Evolutionary conservation across 2,888 invertebrate genomes (phyloP), one percentile per base, ranked within the genome.

Genomic region (Parthenolecanium corni): DNA sequence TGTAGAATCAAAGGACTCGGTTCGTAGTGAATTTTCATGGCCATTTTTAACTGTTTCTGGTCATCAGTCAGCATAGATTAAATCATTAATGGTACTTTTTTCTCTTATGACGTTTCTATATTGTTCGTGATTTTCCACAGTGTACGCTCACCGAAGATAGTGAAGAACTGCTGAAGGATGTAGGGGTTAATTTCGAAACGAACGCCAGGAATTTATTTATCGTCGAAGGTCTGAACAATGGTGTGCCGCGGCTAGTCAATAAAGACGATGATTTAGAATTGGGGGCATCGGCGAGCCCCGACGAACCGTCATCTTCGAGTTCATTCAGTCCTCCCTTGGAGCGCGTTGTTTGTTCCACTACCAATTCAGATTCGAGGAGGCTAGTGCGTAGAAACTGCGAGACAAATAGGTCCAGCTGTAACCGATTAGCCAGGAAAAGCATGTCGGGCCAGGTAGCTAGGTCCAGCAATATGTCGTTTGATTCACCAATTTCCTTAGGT

Each of bases 241-340:
- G 52, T 63, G 53, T 20, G 42, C 65, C 25, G 58, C 65, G 46
- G 31, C 51, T 52, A 64, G 58, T 47, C 31, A 20, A 3, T 12
- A 52, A 63, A 40, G 75, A 75, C 62, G 77, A 77, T 66, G 76
- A 76, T 65, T 69, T 77, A 58, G 67, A 72, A 16, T 67, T 76
- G 46, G 76, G 76, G 2, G 76, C 76, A 4, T 76, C 76, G 1
- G 76, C 76, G 16, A 76, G 75, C 68, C 76, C 64, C 6, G 58
- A 52, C 16, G 58, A 52, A 18, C 40, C 58, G n/a, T 58, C 58
- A 2, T 52, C 64, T 20, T 61, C 61, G 1, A 61, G 31, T 25
- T 61, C 61, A 3, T 61, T 31, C 21, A 61, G 61, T 38, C 61
- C 61, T 5, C 61, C 61, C n/a, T 49, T 51, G 12, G 4, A 6